Evolutionary conservation across 2,888 invertebrate genomes (phyloP), one percentile per base, ranked within the genome.

Genomic region (Choreutis nemorana): DNA sequence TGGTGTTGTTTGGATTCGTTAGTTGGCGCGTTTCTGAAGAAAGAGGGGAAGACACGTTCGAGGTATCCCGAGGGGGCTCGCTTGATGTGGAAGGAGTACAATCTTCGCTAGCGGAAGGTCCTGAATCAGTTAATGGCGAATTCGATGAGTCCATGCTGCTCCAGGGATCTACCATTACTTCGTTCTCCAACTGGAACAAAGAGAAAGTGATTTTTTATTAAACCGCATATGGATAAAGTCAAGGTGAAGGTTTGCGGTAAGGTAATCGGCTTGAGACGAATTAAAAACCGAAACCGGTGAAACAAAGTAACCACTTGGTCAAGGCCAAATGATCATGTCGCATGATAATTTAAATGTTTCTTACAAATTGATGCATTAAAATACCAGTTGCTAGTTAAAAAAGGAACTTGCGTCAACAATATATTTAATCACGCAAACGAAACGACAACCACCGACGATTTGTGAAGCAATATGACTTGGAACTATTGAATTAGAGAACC

Each of bases 161-260:
- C 79, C 78, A 80, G 34, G 75, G 70, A 63, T 80, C 79, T 62
- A 77, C 67, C 73, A 75, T 77, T 44, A 80, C 75, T 72, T 78
- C 79, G 73, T 78, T 78, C 70, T 78, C 78, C 80, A 79, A 77
- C 80, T 80, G 70, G n/a, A 80, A 79, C 68, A 72, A 68, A 36
- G 20, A 28, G 21, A 40, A 23, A 12, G 13, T 8, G 10, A 9
- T 23, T 12, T 25, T 13, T 4, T 18, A 18, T 32, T 32, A 21
- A 33, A 30, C 39, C 43, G 9, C 46, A 44, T 41, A 51, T 47
- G 44, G 46, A 28, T 41, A 58, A 55, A 49, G 54, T 57, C 55
- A 59, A 58, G 62, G 56, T 44, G 35, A 48, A 53, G 42, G 47
- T 45, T 38, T 39, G 31, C 37, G 23, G 36, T 42, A 46, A 61